Conservation (phyloP, 2,888 invertebrate species). For the Cenopis cana region DNA sequence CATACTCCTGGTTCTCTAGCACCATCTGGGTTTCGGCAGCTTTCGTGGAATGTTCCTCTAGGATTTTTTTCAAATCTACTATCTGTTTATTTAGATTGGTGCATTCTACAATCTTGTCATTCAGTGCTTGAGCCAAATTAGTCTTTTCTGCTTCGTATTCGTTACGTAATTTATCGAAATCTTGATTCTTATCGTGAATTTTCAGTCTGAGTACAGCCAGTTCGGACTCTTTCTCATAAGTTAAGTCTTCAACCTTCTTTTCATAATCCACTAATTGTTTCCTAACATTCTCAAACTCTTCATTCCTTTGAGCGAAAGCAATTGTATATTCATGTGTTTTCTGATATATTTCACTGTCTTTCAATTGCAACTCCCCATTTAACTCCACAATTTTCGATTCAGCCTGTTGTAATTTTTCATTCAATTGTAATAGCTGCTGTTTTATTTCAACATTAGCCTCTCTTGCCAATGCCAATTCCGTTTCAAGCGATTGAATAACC, state of each 20-base stretch:
- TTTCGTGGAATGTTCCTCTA: slow-evolving; percentile 84
- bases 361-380: slow-evolving; percentile 63
- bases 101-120: slow-evolving; percentile 77
- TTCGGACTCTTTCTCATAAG: slow-evolving; percentile 83
- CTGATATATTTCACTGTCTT: slow-evolving; percentile 75
- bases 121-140: slow-evolving; percentile 66
- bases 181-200: slow-evolving; percentile 77
- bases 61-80: slow-evolving; percentile 78
- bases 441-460: slow-evolving; percentile 62
- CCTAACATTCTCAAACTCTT: slow-evolving; percentile 76
- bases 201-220: slow-evolving; percentile 81
- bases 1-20: slow-evolving; percentile 88
- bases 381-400: slow-evolving; percentile 63
- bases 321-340: slow-evolving; percentile 72
- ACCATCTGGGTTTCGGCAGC: slow-evolving; percentile 85
- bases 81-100: slow-evolving; percentile 80
- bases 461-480: slow-evolving; percentile 60
- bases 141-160: slow-evolving; percentile 65
- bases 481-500: slow-evolving; percentile 58
- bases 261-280: slow-evolving; percentile 72
- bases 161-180: slow-evolving; percentile 60
- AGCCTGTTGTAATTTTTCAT: slow-evolving; percentile 54
- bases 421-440: slow-evolving; percentile 59
- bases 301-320: slow-evolving; percentile 68
- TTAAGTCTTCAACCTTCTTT: slow-evolving; percentile 78